Evolutionary conservation across 2,797 vertebrate genomes (phyloP).

Genomic region (Tragopan temminckii): DNA sequence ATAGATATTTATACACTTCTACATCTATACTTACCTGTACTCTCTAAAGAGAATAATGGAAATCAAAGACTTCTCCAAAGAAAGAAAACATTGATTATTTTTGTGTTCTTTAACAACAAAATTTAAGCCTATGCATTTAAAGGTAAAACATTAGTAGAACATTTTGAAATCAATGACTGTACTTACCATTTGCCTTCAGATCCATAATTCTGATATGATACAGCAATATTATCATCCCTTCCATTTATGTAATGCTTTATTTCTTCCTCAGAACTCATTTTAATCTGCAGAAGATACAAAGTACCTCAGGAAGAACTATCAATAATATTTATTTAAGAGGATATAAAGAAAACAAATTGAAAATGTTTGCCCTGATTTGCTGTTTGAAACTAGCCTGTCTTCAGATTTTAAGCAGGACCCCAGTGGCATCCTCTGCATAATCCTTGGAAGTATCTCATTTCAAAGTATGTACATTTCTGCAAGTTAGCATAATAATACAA

Average conservation of each 20-base stretch:
- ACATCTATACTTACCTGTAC: background rate
- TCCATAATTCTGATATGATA: background rate
- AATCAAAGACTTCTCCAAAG: background rate
- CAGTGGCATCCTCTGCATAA: background rate
- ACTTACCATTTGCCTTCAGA: conserved; percentile 13
- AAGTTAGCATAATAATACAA: background rate
- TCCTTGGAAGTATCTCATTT: background rate
- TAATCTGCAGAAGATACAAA: background rate
- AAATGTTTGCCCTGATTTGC: background rate
- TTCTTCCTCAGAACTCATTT: background rate
- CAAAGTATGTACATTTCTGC: background rate
- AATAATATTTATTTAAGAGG: background rate
- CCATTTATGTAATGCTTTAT: background rate
- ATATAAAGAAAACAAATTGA: background rate
- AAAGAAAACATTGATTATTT: background rate
- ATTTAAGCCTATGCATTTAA: background rate
- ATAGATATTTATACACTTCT: background rate
- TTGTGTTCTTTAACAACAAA: background rate
- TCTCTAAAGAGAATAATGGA: background rate
- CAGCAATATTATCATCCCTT: background rate
- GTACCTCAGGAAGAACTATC: background rate
- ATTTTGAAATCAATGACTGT: background rate
- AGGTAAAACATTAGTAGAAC: background rate
- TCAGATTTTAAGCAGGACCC: background rate
- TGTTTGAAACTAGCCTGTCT: background rate